Conservation (phyloP, 2,797 vertebrate genomes). For the Acipenser ruthenus region DNA sequence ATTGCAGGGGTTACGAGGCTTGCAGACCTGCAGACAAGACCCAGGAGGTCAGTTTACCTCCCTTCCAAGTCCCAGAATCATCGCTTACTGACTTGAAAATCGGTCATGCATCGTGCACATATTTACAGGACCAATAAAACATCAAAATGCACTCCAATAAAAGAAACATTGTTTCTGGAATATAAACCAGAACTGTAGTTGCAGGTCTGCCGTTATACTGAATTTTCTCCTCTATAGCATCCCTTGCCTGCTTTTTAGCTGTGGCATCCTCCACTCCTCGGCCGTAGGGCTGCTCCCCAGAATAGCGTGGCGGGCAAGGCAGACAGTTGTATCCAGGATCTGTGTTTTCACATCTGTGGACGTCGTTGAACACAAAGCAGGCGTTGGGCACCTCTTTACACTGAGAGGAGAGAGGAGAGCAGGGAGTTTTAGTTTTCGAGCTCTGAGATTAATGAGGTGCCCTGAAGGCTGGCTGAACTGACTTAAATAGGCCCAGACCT, state of each 20-base stretch:
- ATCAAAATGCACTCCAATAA: too few relatives aligned
- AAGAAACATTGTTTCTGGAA: too few relatives aligned
- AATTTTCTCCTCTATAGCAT: background rate
- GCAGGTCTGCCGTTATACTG: background rate
- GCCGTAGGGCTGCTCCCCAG: conserved; percentile 85
- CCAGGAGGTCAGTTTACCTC: too few relatives aligned
- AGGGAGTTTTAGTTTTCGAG: background rate
- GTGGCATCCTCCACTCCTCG: conserved; percentile 77
- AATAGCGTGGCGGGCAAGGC: conserved; percentile 84
- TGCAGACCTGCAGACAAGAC: conserved; percentile 70
- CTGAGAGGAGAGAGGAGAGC: conserved; percentile 40
- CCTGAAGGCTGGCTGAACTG: background rate
- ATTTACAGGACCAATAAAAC: too few relatives aligned
- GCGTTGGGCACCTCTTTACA: conserved; percentile 87
- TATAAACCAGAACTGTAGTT: too few relatives aligned
- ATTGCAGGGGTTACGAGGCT: conserved; percentile 85
- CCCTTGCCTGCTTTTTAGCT: conserved; percentile 83
- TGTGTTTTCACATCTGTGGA: conserved; percentile 89
- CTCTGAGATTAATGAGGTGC: background rate
- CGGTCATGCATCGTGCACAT: too few relatives aligned
- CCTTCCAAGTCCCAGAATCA: too few relatives aligned
- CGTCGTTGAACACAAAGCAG: conserved; percentile 76
- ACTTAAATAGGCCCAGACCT: background rate
- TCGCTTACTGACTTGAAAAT: too few relatives aligned
- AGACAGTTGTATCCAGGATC: conserved; percentile 92